Percentiles rank a stretch among this genome's conserved stretches.
phyloP scores from a whole-genome alignment of 2,113 vertebrate species.

The Machaerirhynchus nigripectus region DNA sequence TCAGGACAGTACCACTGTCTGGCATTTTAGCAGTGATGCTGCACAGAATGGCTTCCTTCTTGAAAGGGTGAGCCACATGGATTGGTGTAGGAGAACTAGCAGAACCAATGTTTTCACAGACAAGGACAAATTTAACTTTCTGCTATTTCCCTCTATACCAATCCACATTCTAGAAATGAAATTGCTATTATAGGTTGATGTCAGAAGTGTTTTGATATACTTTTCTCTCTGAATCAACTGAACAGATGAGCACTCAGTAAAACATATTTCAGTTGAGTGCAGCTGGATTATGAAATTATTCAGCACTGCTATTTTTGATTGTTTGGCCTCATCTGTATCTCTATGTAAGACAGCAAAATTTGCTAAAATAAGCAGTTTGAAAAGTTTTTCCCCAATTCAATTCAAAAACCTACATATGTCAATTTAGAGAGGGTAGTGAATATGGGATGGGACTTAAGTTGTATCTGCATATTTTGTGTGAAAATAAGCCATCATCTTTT shows the following conservation, averaged over 20 bases:
- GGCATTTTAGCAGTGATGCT: slow-evolving; percentile 39
- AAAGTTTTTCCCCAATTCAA: not conserved
- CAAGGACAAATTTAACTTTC: slow-evolving; percentile 86
- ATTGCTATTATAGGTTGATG: not conserved
- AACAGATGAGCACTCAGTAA: not conserved
- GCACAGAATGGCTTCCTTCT: slow-evolving; percentile 59
- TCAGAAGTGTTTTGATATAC: not conserved
- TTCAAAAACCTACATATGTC: not conserved
- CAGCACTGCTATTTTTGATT: not conserved
- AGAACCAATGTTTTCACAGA: slow-evolving; percentile 82
- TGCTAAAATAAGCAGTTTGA: not conserved
- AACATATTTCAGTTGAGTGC: not conserved
- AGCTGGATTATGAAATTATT: not conserved
- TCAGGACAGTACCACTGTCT: slow-evolving; percentile 12
- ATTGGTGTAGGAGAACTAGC: slow-evolving; percentile 84
- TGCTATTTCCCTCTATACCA: slow-evolving; percentile 85
- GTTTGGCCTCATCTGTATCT: not conserved
- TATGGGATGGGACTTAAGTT: not conserved
- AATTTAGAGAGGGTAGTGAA: not conserved
- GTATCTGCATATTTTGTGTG: not conserved
- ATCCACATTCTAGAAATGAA: slow-evolving; percentile 69
- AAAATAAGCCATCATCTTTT: slow-evolving; percentile 27
- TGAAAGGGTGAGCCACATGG: slow-evolving; percentile 67
- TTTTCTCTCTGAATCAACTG: not conserved
- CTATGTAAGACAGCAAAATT: not conserved